phyloP scores from a whole-genome alignment of 2,888 invertebrate genomes.

The Dasysyrphus albostriatus region DNA sequence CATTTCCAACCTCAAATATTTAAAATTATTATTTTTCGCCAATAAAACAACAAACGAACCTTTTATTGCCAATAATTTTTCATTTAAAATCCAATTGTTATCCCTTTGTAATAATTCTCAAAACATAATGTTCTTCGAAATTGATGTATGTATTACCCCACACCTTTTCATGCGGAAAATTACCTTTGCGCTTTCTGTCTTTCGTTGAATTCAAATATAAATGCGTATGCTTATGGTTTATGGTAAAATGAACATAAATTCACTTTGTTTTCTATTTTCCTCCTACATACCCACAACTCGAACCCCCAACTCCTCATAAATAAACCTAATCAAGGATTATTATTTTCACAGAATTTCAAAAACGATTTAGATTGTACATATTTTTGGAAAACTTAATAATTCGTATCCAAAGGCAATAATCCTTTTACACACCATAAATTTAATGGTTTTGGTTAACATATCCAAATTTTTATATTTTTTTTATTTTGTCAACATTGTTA shows the following conservation, averaged over 20 bases:
- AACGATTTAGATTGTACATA: constrained; percentile 60
- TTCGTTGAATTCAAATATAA: background rate
- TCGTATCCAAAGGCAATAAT: constrained; percentile 70
- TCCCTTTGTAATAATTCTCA: constrained; percentile 21
- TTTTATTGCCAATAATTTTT: constrained; percentile 12
- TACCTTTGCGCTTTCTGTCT: background rate
- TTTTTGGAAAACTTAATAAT: constrained; percentile 73
- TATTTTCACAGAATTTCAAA: constrained; percentile 67
- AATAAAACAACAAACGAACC: background rate
- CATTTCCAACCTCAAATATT: background rate
- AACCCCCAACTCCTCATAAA: constrained; percentile 51
- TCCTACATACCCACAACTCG: background rate
- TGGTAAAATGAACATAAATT: constrained; percentile 35
- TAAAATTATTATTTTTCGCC: background rate
- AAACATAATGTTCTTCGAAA: constrained; percentile 23
- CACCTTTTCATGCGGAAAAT: constrained; percentile 42
- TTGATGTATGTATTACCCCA: constrained; percentile 57
- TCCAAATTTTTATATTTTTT: constrained; percentile 2
- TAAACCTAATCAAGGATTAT: constrained; percentile 74
- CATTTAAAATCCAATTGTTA: constrained; percentile 30
- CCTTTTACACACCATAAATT: constrained; percentile 75
- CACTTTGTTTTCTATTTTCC: background rate
- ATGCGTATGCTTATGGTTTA: background rate
- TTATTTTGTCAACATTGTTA: constrained; percentile 22
- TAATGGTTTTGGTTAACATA: constrained; percentile 63